Base-by-base conservation (phyloP, 92 coral and sea anemone genomes). In the Epizoanthus fatuus region DNA sequence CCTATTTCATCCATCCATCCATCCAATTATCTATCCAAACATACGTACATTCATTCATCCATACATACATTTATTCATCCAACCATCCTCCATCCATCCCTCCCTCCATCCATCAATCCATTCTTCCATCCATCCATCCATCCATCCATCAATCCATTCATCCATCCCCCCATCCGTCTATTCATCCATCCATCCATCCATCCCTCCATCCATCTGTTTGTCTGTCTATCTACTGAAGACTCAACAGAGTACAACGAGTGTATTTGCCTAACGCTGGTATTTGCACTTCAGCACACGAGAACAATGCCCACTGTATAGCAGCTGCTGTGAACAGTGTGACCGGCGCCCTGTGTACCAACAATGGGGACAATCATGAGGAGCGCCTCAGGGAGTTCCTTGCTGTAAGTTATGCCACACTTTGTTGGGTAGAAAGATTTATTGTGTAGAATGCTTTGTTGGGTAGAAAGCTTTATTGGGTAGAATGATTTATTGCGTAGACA, bases 281-380 rank as follows among this genome's bases (percentile, higher is more conserved):
- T 45, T 45, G 11, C 52, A 1, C 11, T 45, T 45, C 79, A 95
- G 98, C 95, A 1, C 94, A 92, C 56, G 98, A 95, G 87, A 95
- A 95, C 80, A 95, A 95, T 79, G 96, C 94, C 81, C 98, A 95
- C 79, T 95, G 98, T 80, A 86, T 95, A 77, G 95, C 93, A 44
- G 91, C 84, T 38, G 85, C 94, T 29, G 87, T 95, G 51, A 94
- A 91, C 74, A 86, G 91, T 11, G 65, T 95, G 10, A 85, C 96
- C 16, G 98, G 94, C 39, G 96, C 96, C 11, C 80, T 95, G 86
- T 95, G 98, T 56, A 16, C 80, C 19, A 95, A 95, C 87, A 95
- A 93, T 84, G 98, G 98, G 10, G 98, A 95, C 63, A 95, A 77
- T 22, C 90, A 81, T 52, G 98, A 95, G 73, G 96, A 93, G 42